A percentile compares a stretch with the other conserved stretches of the same genome.
Evolutionary conservation across 1,140 invertebrate genomes (phyloP).

Genomic region (Brevipalpus yothersi): DNA sequence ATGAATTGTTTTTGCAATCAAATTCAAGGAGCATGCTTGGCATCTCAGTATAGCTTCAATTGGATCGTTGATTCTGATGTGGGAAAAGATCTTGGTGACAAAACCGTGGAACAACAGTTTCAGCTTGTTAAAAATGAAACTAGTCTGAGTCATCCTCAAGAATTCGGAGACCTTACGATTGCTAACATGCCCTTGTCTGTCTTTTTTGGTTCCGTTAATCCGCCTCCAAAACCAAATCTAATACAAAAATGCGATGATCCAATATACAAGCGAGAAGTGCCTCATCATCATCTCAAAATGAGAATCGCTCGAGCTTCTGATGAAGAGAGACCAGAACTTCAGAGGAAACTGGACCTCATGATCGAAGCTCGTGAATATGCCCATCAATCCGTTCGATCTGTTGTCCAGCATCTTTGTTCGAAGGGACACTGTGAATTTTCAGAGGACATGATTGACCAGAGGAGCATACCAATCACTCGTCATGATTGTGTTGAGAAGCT

Average conservation of each 20-base stretch:
- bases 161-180: conserved; percentile 29
- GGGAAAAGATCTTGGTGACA: conserved; percentile 25
- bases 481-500: neutral
- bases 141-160: conserved; percentile 31
- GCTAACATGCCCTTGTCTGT: conserved; percentile 19
- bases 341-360: neutral
- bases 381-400: neutral
- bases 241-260: neutral
- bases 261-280: neutral
- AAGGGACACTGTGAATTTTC: neutral
- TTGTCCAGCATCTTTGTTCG: neutral
- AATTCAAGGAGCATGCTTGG: conserved; percentile 27
- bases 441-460: neutral
- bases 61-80: conserved; percentile 38
- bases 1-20: conserved; percentile 33
- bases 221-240: neutral
- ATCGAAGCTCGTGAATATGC: neutral
- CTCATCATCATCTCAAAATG: neutral
- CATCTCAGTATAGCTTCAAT: conserved; percentile 35
- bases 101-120: conserved; percentile 31
- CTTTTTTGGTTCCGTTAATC: conserved; percentile 18
- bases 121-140: conserved; percentile 30
- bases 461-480: neutral
- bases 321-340: neutral
- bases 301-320: neutral